Evolutionary conservation across 2,113 vertebrate genomes (phyloP).

Genomic region (Pandion haliaetus): DNA sequence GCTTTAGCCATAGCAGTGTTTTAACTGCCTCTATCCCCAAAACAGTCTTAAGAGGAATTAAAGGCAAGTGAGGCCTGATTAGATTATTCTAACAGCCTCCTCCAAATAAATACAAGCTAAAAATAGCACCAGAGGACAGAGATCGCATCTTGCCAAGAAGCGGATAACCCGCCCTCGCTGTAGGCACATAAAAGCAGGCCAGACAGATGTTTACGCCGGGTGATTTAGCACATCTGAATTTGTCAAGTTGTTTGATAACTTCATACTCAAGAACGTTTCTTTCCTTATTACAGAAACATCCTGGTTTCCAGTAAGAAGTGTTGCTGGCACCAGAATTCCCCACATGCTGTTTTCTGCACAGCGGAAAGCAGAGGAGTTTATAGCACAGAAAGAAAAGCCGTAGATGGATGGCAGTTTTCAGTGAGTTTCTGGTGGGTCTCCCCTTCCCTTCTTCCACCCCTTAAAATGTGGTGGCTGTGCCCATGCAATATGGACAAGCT

Average conservation of each 20-base stretch:
- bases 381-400: neutral
- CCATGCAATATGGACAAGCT: neutral
- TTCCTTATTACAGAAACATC: constrained; percentile 20
- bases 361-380: neutral
- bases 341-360: neutral
- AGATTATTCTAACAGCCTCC: neutral
- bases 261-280: neutral
- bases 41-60: neutral
- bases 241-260: constrained; percentile 54
- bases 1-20: neutral
- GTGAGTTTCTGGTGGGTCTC: neutral
- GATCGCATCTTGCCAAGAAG: neutral
- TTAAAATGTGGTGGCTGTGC: neutral
- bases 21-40: neutral
- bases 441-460: neutral
- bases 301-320: constrained; percentile 23
- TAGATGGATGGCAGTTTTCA: neutral
- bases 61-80: neutral
- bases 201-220: neutral
- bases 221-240: constrained; percentile 1
- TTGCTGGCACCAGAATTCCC: neutral
- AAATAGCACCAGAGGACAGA: constrained; percentile 17
- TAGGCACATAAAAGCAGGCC: neutral
- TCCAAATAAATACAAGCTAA: constrained; percentile 18
- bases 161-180: neutral